A percentile compares a stretch with the other conserved stretches of the same genome.
Evolutionary conservation across 2,888 invertebrate species (phyloP).

Genomic region (Zhuqinia jingwanae): DNA sequence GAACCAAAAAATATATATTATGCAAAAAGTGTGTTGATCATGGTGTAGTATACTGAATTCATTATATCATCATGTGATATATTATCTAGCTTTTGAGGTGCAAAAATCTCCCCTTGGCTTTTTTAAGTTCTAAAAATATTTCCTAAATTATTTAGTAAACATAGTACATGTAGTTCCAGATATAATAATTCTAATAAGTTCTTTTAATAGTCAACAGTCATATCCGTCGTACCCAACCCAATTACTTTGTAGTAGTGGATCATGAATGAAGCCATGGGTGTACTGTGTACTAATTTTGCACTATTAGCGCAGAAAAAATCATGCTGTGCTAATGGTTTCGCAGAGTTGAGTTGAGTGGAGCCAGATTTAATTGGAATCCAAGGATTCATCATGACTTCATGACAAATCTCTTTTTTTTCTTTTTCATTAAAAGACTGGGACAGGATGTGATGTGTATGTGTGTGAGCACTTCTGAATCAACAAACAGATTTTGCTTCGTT

Average conservation of each 20-base stretch:
- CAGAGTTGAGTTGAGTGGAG: conserved; percentile 40
- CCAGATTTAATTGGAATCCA: conserved; percentile 67
- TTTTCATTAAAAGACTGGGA: background rate
- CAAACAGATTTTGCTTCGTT: background rate
- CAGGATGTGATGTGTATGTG: background rate
- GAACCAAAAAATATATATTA: too few relatives aligned
- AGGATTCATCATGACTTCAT: conserved; percentile 59
- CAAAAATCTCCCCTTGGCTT: too few relatives aligned
- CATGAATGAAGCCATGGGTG: background rate
- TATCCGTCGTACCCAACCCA: background rate
- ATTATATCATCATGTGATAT: too few relatives aligned
- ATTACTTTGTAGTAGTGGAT: background rate
- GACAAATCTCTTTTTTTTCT: background rate
- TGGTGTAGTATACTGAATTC: too few relatives aligned
- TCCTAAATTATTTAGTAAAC: too few relatives aligned
- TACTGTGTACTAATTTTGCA: conserved; percentile 2
- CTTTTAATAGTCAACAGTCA: background rate
- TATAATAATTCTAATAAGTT: too few relatives aligned
- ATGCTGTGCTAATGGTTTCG: background rate
- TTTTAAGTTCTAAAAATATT: too few relatives aligned
- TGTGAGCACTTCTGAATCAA: background rate
- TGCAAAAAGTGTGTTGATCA: too few relatives aligned
- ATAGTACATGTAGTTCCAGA: too few relatives aligned
- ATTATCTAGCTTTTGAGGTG: background rate
- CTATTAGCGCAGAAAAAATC: background rate